Evolutionary conservation across 1,140 invertebrate species (phyloP).

Genomic region (Branchinecta lindahli): DNA sequence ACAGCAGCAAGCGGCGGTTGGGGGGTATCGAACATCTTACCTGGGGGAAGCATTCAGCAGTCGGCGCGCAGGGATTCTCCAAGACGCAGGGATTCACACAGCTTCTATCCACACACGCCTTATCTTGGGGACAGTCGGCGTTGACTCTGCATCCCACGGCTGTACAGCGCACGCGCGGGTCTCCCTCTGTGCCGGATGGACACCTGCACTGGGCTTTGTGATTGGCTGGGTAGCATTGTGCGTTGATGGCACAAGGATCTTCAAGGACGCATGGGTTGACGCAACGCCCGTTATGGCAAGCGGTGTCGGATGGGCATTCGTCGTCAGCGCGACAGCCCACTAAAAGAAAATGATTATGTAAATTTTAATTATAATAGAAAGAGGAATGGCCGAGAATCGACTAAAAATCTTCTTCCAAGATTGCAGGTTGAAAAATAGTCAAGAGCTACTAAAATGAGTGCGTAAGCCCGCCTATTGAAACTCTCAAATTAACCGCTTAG

Average conservation of each 20-base stretch:
- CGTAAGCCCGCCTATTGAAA: no score
- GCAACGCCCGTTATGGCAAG: slow-evolving; percentile 52
- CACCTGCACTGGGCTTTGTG: slow-evolving; percentile 58
- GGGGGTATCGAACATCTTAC: not conserved
- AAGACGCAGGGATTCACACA: slow-evolving; percentile 56
- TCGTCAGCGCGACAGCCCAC: slow-evolving; percentile 62
- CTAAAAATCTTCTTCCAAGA: no score
- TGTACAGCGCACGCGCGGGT: slow-evolving; percentile 47
- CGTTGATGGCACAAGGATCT: slow-evolving; percentile 52
- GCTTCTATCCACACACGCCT: slow-evolving; percentile 65
- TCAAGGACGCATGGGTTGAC: slow-evolving; percentile 29
- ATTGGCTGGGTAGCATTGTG: slow-evolving; percentile 55
- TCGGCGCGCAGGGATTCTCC: slow-evolving; percentile 49
- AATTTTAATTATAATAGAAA: no score
- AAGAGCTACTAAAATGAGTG: no score
- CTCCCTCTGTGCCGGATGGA: slow-evolving; percentile 51
- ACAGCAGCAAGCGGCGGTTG: not conserved
- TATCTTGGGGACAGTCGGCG: slow-evolving; percentile 51
- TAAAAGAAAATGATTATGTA: slow-evolving; percentile 23
- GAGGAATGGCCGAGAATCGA: no score
- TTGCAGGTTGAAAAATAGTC: no score
- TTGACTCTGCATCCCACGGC: slow-evolving; percentile 13
- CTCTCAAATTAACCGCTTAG: no score
- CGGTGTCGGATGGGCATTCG: slow-evolving; percentile 60
- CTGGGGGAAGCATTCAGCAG: slow-evolving; percentile 58